Evolutionary conservation across 2,113 vertebrate genomes (phyloP), one percentile per base, ranked within the genome.

Genomic region (Osmerus eperlanus): DNA sequence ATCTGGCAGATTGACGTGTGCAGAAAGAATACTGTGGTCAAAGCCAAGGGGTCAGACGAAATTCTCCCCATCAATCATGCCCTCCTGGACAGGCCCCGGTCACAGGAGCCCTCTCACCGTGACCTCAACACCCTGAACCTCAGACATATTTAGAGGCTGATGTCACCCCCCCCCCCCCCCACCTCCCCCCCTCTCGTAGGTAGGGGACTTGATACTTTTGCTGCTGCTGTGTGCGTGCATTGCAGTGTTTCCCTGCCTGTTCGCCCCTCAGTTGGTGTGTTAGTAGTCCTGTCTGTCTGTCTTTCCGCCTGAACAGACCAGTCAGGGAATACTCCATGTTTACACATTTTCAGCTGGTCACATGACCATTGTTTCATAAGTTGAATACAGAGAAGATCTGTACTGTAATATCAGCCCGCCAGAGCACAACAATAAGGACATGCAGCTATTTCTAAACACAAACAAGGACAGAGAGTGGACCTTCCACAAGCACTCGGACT

Each of bases 271-370:
- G 59, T 55, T 51, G 58, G 29, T 18, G 52, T 70, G 65, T 28
- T 56, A 70, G n/a, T 8, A 8, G 28, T 16, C 56, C 41, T 29
- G 18, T 14, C 47, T 28, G 58, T 65, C 77, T 73, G 25, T 19
- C 77, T 53, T 2, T 7, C 63, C 5, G 29, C 2, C 2, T 23
- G 23, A 23, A 23, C 23, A 23, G 23, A 23, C 4, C 60, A 28
- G 25, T 2, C 65, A 73, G 76, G 80, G 79, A 86, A 76, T 77
- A 81, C 64, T 29, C 78, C 74, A 67, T 78, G 67, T 76, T 71
- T 65, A 62, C 36, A 58, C 19, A 59, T 72, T 66, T 61, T 68
- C 80, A 67, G 65, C 71, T 15, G 13, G 61, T 28, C n/a, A 53
- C 29, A 32, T 32, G 23, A 32, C 36, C 36, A 41, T 41, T 7